These are phyloP conservation scores for Phataginus tetradactyla DNA, from an alignment of 2,797 vertebrate genomes.

Conservation along the genomic window DNA sequence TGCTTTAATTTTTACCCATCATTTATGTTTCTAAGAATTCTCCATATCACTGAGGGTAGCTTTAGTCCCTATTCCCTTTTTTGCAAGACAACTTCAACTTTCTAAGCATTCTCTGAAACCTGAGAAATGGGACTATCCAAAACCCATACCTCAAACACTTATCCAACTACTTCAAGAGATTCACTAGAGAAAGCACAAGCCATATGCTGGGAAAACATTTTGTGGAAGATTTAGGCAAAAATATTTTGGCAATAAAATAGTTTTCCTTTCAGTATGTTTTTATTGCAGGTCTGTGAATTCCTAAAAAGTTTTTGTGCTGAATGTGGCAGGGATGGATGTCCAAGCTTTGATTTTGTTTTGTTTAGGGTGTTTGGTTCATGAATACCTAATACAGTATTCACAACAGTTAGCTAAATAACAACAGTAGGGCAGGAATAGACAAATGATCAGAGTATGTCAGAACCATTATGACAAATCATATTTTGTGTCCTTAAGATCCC, in stretches of 20 bases:
- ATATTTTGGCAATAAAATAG: background rate
- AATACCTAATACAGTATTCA: background rate
- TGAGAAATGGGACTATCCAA: background rate
- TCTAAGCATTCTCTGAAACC: conserved; percentile 15
- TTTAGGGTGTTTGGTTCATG: background rate
- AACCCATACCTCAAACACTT: background rate
- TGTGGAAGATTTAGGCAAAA: background rate
- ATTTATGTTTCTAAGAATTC: conserved; percentile 35
- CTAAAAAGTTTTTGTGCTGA: background rate
- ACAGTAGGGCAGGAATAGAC: background rate
- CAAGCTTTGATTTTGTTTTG: background rate
- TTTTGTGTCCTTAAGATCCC: background rate
- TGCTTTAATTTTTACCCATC: background rate
- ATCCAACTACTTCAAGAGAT: background rate
- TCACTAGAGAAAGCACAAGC: background rate
- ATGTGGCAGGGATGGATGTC: background rate
- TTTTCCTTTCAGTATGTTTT: conserved; percentile 1
- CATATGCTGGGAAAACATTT: background rate
- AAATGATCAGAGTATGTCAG: background rate
- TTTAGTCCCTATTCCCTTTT: background rate
- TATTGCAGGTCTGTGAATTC: background rate
- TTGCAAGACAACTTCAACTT: conserved; percentile 13
- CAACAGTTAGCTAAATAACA: background rate
- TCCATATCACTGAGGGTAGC: background rate
- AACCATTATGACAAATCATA: background rate